These are phyloP conservation scores for Solenopsis invicta DNA, from an alignment of 1,140 invertebrate species.

Conservation along the genomic window DNA sequence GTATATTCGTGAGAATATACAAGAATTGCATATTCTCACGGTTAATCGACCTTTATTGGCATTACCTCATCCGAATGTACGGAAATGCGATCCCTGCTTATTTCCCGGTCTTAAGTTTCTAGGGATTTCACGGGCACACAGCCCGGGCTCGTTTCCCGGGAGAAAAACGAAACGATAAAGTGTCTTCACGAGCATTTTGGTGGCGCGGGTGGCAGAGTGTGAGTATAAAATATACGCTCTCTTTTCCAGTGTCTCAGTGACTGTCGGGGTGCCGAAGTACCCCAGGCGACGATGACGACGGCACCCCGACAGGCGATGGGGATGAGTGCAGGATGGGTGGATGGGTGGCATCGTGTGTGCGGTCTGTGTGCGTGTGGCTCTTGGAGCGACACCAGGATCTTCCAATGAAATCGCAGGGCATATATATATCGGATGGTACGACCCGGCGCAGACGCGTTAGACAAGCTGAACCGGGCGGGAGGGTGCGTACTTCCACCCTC, in stretches of 20 bases:
- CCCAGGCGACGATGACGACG: conserved; percentile 34
- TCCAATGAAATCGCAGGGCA: conserved; percentile 83
- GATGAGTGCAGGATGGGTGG: background rate
- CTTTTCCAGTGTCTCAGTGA: conserved; percentile 52
- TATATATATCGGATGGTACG: conserved; percentile 65
- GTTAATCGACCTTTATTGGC: conserved; percentile 49
- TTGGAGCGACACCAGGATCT: conserved; percentile 75
- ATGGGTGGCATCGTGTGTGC: conserved; percentile 17
- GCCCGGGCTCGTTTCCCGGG: conserved; percentile 33
- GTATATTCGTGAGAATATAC: background rate
- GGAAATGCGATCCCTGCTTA: conserved; percentile 25
- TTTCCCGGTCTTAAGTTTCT: conserved; percentile 12
- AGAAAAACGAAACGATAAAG: conserved; percentile 54
- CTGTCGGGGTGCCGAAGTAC: conserved; percentile 34
- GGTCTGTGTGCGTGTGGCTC: conserved; percentile 56
- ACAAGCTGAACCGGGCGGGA: conserved; percentile 54
- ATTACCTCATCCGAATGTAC: background rate
- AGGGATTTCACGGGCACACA: conserved; percentile 32
- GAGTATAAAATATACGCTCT: conserved; percentile 52
- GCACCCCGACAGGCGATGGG: conserved; percentile 14
- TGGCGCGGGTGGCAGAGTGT: conserved; percentile 15
- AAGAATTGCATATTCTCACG: conserved; percentile 13
- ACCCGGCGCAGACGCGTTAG: conserved; percentile 77
- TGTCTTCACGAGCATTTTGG: conserved; percentile 69
- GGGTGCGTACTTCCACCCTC: conserved; percentile 75